Conservation (phyloP, 2,797 vertebrate species). For the Distichodus sexfasciatus region DNA sequence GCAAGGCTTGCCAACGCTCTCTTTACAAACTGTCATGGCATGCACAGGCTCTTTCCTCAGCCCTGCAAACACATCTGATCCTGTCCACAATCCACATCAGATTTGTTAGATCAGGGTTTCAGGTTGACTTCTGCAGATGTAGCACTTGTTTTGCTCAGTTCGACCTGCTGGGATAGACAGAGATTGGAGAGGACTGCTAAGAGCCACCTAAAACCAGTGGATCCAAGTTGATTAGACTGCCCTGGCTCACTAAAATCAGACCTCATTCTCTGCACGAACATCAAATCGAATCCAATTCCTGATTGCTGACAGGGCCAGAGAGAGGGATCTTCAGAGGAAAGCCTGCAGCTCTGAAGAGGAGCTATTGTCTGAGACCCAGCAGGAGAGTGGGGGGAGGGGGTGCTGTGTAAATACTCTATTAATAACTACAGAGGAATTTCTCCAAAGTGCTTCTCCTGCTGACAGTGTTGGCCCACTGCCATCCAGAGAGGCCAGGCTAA, state of each 20-base stretch:
- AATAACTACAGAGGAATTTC: slow-evolving; percentile 70
- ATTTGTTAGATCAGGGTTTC: neutral
- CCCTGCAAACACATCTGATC: neutral
- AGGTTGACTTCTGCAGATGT: neutral
- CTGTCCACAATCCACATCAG: neutral
- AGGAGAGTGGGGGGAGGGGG: too few relatives aligned
- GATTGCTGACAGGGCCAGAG: neutral
- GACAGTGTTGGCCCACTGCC: slow-evolving; percentile 28
- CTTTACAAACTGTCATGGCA: neutral
- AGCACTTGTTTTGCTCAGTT: neutral
- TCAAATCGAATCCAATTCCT: neutral
- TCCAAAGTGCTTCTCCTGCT: slow-evolving; percentile 57
- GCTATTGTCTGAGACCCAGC: slow-evolving; percentile 59
- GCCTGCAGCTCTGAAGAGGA: slow-evolving; percentile 1
- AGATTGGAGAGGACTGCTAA: too few relatives aligned
- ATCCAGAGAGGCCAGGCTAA: slow-evolving; percentile 19
- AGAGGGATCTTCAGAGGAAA: slow-evolving; percentile 1
- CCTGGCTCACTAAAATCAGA: neutral
- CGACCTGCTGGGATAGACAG: neutral
- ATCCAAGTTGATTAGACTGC: neutral
- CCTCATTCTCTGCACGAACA: neutral
- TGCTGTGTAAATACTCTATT: slow-evolving; percentile 64
- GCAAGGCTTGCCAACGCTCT: neutral
- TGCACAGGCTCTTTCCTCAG: neutral
- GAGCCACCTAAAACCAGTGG: neutral